Conservation (phyloP, 2,113 vertebrate species). For the Oryzias melastigma region DNA sequence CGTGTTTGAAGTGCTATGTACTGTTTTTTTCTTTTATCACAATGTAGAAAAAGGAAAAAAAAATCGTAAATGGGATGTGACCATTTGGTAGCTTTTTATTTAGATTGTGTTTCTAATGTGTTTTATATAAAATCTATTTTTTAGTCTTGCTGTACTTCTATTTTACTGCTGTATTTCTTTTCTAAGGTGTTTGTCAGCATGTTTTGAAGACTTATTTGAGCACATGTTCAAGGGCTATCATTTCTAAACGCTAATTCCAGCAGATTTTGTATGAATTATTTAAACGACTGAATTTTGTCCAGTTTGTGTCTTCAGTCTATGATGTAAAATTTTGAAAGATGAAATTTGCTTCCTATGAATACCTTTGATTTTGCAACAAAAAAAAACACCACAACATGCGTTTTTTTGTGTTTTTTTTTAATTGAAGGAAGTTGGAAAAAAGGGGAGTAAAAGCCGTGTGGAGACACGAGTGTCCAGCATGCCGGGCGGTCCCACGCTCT, state of each 20-base stretch:
- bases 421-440: conserved; percentile 58
- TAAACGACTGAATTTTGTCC: conserved; percentile 46
- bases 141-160: conserved; percentile 75
- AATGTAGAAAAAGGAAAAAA: conserved; percentile 69
- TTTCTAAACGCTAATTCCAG: conserved; percentile 66
- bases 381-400: neutral
- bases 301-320: conserved; percentile 15
- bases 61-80: conserved; percentile 62
- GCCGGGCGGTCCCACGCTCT: conserved; percentile 36
- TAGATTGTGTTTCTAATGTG: conserved; percentile 73
- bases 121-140: conserved; percentile 82
- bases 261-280: conserved; percentile 66
- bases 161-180: conserved; percentile 75
- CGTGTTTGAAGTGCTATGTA: conserved; percentile 82
- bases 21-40: conserved; percentile 67
- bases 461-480: conserved; percentile 55
- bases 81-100: conserved; percentile 77
- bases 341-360: neutral
- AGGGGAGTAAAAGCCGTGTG: conserved; percentile 45
- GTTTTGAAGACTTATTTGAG: conserved; percentile 67
- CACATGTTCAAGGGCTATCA: conserved; percentile 80
- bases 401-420: conserved; percentile 49
- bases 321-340: neutral
- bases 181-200: conserved; percentile 77
- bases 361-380: neutral